A percentile compares a stretch with the other conserved stretches of the same genome.
Evolutionary conservation across 2,797 vertebrate genomes (phyloP).

Genomic region (Centroberyx gerrardi): DNA sequence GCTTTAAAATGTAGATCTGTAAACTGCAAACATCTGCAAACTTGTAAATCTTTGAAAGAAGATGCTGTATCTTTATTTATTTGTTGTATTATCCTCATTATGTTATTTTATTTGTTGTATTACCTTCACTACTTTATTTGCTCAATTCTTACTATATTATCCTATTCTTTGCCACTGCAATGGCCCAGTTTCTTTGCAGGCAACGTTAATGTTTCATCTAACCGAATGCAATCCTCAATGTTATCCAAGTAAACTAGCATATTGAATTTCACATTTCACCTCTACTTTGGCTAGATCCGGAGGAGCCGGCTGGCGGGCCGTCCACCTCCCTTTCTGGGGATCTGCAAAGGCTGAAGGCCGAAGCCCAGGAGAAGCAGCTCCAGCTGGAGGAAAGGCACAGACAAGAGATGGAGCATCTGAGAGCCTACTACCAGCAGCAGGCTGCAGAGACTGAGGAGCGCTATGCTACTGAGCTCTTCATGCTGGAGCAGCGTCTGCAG

Average conservation of each 20-base stretch:
- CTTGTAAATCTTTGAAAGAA: too few species aligned
- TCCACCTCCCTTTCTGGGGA: slow-evolving; percentile 63
- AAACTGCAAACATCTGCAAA: too few species aligned
- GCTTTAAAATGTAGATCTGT: too few species aligned
- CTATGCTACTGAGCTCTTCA: slow-evolving; percentile 82
- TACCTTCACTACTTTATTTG: not conserved
- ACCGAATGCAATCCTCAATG: slow-evolving; percentile 24
- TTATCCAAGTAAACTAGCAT: not conserved
- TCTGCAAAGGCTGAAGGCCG: slow-evolving; percentile 78
- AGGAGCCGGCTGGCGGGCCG: slow-evolving; percentile 40
- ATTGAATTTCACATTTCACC: slow-evolving; percentile 29
- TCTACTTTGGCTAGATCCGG: slow-evolving; percentile 53
- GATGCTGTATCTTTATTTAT: too few species aligned
- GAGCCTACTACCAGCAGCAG: slow-evolving; percentile 87
- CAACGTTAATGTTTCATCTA: slow-evolving; percentile 29
- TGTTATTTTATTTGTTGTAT: not conserved
- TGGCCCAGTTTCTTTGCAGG: slow-evolving; percentile 8
- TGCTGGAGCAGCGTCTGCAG: slow-evolving; percentile 86
- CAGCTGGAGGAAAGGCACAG: slow-evolving; percentile 87
- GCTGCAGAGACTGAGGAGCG: slow-evolving; percentile 87
- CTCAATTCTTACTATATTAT: not conserved
- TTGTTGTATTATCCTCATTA: too few species aligned
- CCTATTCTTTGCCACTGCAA: not conserved
- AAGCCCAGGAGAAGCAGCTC: slow-evolving; percentile 79
- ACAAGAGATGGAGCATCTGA: slow-evolving; percentile 87